These are phyloP conservation scores for Plecturocebus donacophilus DNA, from an alignment of 2,113 vertebrate genomes.

Conservation along the genomic window DNA sequence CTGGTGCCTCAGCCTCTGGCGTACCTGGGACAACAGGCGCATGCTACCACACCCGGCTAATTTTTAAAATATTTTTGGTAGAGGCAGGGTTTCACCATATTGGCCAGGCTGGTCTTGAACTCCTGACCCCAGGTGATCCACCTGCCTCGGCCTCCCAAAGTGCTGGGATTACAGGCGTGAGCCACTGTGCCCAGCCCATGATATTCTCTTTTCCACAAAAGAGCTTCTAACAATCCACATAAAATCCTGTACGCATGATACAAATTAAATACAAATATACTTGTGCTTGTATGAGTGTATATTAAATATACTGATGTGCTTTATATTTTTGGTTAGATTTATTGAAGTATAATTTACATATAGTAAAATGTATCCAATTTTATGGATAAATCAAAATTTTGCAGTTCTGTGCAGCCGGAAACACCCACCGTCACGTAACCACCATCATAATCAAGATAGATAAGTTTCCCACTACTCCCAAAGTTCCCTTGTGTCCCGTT, in stretches of 20 bases:
- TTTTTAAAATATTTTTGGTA: too few species aligned
- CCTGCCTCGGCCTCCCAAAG: too few species aligned
- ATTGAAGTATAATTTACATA: constrained; percentile 37
- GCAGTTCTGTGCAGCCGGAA: not conserved
- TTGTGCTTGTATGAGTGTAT: not conserved
- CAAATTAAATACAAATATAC: not conserved
- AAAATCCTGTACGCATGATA: constrained; percentile 20
- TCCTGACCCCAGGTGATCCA: too few species aligned
- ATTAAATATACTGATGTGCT: not conserved
- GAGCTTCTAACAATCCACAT: not conserved
- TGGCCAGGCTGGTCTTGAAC: too few species aligned
- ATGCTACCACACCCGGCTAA: too few species aligned
- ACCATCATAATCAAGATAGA: not conserved
- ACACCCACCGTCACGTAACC: not conserved
- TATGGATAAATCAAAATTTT: constrained; percentile 26
- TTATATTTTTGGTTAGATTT: constrained; percentile 10
- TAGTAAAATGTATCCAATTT: not conserved
- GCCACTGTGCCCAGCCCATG: not conserved
- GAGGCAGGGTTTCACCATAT: too few species aligned
- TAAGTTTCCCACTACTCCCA: not conserved
- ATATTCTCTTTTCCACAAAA: not conserved
- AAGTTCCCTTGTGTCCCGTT: not conserved
- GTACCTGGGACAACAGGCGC: too few species aligned
- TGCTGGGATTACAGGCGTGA: too few species aligned
- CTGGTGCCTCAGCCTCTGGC: too few species aligned